Base-by-base conservation (phyloP, 2,113 vertebrate species). In the Promerops cafer region DNA sequence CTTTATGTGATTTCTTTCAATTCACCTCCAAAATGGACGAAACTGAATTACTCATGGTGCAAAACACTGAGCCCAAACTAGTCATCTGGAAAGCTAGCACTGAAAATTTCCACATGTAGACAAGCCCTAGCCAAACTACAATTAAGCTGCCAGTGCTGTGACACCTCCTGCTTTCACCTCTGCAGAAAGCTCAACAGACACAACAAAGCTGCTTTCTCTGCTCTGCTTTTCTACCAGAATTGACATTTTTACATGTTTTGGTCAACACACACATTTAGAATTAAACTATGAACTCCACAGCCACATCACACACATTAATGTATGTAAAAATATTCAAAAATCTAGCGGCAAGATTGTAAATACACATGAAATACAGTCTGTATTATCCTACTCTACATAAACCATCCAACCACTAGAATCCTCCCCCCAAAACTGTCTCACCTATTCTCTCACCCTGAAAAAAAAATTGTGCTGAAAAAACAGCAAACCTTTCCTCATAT, bases 311-410 rank as follows among this genome's bases (percentile, higher is more conserved):
- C 42, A 56, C 60, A 33, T 77, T 90, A 94, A 92, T 84, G 21
- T 82, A 84, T 86, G 86, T 50, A 81, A 96, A 96, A 94, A 89
- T 90, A 93, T 94, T 94, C 76, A 37, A 68, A 94, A 92, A 78
- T 60, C 65, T 66, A 78, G 71, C 0, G 0, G 49, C 64, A 87
- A 78, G 92, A 56, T 89, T 84, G 92, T 83, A 90, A 96, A 96
- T 52, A 81, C 44, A 39, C 57, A 53, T 66, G 49, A 93, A 96
- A 88, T 88, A 75, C 40, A 89, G 82, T 47, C 75, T 77, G 54
- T 60, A 57, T 90, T 93, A 88, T 76, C 56, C 52, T 87, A 24
- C 50, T 83, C 39, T 49, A 76, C 69, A 68, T 89, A 78, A 93
- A 93, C 49, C 69, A 65, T 71, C 56, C 72, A 60, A 13, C 86